Base-by-base conservation (phyloP, 1,140 invertebrate genomes). In the Drosophila trapezifrons region DNA sequence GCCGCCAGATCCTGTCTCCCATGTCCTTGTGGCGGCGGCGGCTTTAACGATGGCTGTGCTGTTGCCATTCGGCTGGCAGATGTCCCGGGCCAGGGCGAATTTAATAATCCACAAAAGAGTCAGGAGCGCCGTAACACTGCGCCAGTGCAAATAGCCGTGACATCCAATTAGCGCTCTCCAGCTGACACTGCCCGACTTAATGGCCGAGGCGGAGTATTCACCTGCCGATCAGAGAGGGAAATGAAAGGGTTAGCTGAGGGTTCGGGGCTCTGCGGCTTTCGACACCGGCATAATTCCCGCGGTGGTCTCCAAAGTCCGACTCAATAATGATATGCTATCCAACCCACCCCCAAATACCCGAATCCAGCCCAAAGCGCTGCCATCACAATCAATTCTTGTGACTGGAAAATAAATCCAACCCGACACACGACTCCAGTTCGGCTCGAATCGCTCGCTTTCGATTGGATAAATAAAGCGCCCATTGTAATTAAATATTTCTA, bases 191-290 rank as follows among this genome's bases (percentile, higher is more conserved):
- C 70, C 84, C 22, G 90, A 91, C 77, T 90, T 91, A 78, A 91
- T 91, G 58, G 90, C 90, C 55, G 90, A 91, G 40, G 92, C 92
- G 8, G 92, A 92, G 62, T 92, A 92, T 77, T 92, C 92, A 73
- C 92, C 92, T 92, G 81, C 38, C 47, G 73, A 78, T 72, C 52
- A 58, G 69, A 58, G 69, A 71, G 37, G 10, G 43, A 49, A 59
- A 67, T 46, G 35, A 29, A 73, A 63, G 62, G 29, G 20, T 63
- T 66, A 58, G 42, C 43, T 25, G 40, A 27, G 32, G 49, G 32
- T 43, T 15, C 32, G 22, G 29, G 17, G 10, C 22, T 43, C 37
- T 70, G 63, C 22, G 58, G 59, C 45, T 58, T 65, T 54, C 29
- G 29, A 9, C 29, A 42, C 72, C 60, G 40, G 71, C 52, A 65